Base-by-base conservation (phyloP, 2,888 invertebrate species). In the Blomia tropicalis region DNA sequence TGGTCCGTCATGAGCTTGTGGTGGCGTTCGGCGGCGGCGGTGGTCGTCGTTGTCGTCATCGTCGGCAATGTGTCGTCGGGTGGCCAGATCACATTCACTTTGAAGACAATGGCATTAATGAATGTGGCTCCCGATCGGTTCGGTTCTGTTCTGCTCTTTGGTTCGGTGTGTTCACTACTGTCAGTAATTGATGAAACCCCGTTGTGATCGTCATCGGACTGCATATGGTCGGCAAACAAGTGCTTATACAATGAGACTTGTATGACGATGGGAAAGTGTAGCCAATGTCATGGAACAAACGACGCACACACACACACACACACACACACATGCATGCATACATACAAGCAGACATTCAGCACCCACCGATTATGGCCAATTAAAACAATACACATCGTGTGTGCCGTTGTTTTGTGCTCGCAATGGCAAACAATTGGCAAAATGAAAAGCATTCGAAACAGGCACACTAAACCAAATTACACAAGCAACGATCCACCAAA, bases 331-430 rank as follows among this genome's bases (percentile, higher is more conserved):
- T 36, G 36, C 7, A 17, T 36, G 36, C n/a, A n/a, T n/a, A n/a
- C n/a, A n/a, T n/a, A n/a, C n/a, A n/a, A n/a, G n/a, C n/a, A n/a
- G n/a, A n/a, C n/a, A n/a, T n/a, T n/a, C n/a, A n/a, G n/a, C n/a
- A n/a, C n/a, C n/a, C n/a, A n/a, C 7, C 51, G 51, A 47, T 47
- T 47, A 47, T 47, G 27, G 51, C 51, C 51, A 47, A 47, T 47
- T 47, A 47, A 47, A 47, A 47, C 51, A 19, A 47, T 47, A 27
- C 51, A 47, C 51, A 47, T 17, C 17, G 17, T 36, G 7, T 11
- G 7, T 36, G 36, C 36, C 17, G 17, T 17, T 36, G 36, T 11
- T 17, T 47, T 47, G 22, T 47, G 51, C 23, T n/a, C n/a, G n/a
- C 51, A 47, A 27, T 47, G 51, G 17, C 7, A 47, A 47, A 47